Percentiles rank a stretch among this genome's conserved stretches.
Conservation (phyloP, 2,888 invertebrate genomes). For the Polydesmus complanatus region DNA sequence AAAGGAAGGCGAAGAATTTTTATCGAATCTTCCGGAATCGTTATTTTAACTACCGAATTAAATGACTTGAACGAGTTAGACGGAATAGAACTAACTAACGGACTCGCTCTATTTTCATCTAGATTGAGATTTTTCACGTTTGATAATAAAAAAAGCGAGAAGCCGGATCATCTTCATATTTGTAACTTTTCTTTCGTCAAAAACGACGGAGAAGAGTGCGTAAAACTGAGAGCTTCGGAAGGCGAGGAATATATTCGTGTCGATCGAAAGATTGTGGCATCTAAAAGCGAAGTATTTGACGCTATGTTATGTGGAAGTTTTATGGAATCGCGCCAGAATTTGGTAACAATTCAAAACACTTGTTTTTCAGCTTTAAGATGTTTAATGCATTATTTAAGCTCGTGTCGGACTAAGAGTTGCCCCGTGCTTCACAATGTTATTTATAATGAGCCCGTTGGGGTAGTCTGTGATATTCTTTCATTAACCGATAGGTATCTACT, state of each 20-base stretch:
- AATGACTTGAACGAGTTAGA: neutral
- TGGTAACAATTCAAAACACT: neutral
- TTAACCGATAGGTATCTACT: conserved; percentile 8
- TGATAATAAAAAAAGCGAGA: neutral
- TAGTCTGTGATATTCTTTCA: neutral
- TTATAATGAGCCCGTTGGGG: neutral
- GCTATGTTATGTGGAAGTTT: conserved; percentile 10
- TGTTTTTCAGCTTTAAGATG: conserved; percentile 1
- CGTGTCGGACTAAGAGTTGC: neutral
- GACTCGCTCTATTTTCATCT: neutral
- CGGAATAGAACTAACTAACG: neutral
- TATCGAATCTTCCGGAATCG: neutral
- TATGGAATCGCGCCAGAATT: neutral
- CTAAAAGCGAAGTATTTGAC: conserved; percentile 3
- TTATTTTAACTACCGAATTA: neutral
- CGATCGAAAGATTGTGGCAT: neutral
- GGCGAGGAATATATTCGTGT: neutral
- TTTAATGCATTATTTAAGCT: neutral
- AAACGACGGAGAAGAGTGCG: neutral
- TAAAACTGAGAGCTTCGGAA: neutral
- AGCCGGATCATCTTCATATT: too few relatives aligned
- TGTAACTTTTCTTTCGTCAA: too few relatives aligned
- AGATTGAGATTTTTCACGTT: neutral
- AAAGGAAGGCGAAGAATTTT: neutral
- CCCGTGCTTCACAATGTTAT: neutral